phyloP scores from a whole-genome alignment of 1,140 invertebrate species.

The Himalopsyche phryganea region DNA sequence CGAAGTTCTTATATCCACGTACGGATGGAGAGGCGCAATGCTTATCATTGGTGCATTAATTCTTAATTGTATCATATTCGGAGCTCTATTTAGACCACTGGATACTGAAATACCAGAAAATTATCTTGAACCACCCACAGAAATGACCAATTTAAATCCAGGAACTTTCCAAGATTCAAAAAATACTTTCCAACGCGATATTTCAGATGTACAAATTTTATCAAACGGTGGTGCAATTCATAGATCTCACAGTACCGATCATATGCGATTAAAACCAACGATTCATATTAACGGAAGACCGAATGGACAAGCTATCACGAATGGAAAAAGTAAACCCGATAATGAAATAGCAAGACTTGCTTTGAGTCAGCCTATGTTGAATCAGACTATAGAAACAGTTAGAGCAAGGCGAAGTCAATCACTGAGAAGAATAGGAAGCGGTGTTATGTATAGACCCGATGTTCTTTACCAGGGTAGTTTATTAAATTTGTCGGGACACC shows the following conservation, averaged over 20 bases:
- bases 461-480: conserved; percentile 83
- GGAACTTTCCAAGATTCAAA: conserved; percentile 9
- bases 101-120: conserved; percentile 43
- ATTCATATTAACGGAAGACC: conserved; percentile 36
- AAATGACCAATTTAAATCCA: conserved; percentile 32
- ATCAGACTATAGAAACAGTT: conserved; percentile 41
- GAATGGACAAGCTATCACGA: conserved; percentile 34
- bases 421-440: conserved; percentile 53
- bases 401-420: conserved; percentile 40
- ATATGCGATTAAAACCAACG: conserved; percentile 37
- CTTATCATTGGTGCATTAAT: conserved; percentile 78
- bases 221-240: conserved; percentile 44
- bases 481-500: conserved; percentile 46
- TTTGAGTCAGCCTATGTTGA: conserved; percentile 62
- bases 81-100: conserved; percentile 76
- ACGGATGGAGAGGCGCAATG: conserved; percentile 71
- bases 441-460: conserved; percentile 81
- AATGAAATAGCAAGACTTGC: conserved; percentile 55
- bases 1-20: conserved; percentile 59
- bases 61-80: conserved; percentile 79
- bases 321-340: conserved; percentile 44
- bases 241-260: conserved; percentile 54
- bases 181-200: neutral
- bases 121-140: conserved; percentile 42
- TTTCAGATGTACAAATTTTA: conserved; percentile 36